phyloP scores from a whole-genome alignment of 2,888 invertebrate genomes.

The Oscheius sp. region DNA sequence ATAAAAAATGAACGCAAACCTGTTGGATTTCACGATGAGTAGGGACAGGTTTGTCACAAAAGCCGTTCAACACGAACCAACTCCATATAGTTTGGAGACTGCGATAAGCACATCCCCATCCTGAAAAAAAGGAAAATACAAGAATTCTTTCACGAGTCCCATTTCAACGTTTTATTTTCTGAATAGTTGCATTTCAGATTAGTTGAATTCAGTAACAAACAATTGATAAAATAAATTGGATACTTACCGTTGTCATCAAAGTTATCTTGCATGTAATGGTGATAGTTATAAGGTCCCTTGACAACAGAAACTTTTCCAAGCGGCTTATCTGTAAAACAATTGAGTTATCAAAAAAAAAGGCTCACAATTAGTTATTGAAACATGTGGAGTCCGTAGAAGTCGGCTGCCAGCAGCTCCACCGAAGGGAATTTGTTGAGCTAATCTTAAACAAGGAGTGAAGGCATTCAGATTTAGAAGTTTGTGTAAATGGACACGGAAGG shows the following conservation, averaged over 20 bases:
- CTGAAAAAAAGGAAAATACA: conserved; percentile 18
- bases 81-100: conserved; percentile 71
- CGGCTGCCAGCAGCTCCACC: conserved; percentile 33
- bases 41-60: conserved; percentile 81
- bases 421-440: conserved; percentile 41
- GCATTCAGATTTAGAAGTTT: conserved; percentile 51
- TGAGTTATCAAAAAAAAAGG: background rate
- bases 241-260: conserved; percentile 80
- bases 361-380: conserved; percentile 45
- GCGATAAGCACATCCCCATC: conserved; percentile 57
- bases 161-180: background rate
- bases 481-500: conserved; percentile 50
- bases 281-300: conserved; percentile 87
- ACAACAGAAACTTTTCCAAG: conserved; percentile 73
- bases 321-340: conserved; percentile 49
- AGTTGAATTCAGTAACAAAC: too few relatives aligned
- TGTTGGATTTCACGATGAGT: conserved; percentile 85
- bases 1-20: conserved; percentile 59
- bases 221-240: conserved; percentile 1
- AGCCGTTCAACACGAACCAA: conserved; percentile 91
- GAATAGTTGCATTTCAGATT: too few relatives aligned
- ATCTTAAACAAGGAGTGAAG: conserved; percentile 44
- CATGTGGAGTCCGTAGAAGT: conserved; percentile 45
- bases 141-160: too few relatives aligned
- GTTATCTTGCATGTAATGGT: conserved; percentile 94